Conservation (phyloP, 2,113 vertebrate genomes). For the Procavia capensis region DNA sequence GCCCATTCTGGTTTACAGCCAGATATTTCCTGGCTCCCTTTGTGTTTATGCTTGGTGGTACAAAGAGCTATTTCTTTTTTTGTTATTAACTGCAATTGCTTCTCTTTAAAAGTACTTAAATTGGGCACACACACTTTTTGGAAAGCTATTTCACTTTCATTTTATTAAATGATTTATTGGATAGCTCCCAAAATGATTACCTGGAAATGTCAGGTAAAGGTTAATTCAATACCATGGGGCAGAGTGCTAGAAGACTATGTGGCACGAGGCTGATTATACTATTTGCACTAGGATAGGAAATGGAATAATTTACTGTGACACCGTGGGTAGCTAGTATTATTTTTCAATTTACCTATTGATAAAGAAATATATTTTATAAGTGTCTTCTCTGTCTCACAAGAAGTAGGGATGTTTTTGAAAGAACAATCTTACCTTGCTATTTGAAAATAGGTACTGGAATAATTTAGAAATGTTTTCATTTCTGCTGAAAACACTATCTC, state of each 20-base stretch:
- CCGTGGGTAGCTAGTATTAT: conserved; percentile 37
- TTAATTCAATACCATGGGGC: conserved; percentile 80
- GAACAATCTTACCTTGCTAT: background rate
- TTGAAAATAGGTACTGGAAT: conserved; percentile 46
- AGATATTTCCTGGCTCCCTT: background rate
- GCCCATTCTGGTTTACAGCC: background rate
- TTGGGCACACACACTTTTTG: conserved; percentile 58
- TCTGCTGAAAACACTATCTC: background rate
- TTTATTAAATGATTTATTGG: conserved; percentile 82
- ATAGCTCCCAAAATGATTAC: conserved; percentile 77
- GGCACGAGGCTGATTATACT: conserved; percentile 60
- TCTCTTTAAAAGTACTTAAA: conserved; percentile 63
- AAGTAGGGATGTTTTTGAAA: conserved; percentile 38
- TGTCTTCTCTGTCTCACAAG: background rate
- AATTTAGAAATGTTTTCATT: conserved; percentile 38
- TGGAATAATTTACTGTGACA: conserved; percentile 56
- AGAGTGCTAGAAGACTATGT: conserved; percentile 51
- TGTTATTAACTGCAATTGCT: background rate
- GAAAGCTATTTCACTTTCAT: conserved; percentile 73
- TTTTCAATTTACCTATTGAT: conserved; percentile 59
- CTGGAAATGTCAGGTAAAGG: conserved; percentile 83
- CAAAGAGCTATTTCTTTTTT: conserved; percentile 66
- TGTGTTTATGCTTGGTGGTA: conserved; percentile 17
- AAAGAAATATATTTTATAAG: conserved; percentile 58
- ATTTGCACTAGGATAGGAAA: conserved; percentile 74